These are phyloP conservation scores for Actinia tenebrosa DNA, from an alignment of 64 coral and sea anemone species.

Conservation along the genomic window DNA sequence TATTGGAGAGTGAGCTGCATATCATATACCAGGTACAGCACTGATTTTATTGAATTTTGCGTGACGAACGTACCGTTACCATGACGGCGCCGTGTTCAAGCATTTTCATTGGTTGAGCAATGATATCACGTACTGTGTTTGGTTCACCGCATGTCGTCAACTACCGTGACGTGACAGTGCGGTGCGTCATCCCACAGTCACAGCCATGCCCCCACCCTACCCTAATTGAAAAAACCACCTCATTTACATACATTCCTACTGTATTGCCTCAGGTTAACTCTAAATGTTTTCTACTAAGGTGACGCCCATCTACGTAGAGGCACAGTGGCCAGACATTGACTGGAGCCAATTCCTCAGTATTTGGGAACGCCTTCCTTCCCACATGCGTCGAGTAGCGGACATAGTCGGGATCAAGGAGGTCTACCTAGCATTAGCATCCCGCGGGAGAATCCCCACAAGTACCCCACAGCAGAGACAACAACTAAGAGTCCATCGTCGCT, in stretches of 20 bases:
- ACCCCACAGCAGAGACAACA: conserved; percentile 76
- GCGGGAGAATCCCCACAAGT: conserved; percentile 71
- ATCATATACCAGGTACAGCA: conserved; percentile 81
- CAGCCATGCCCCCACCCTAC: too few relatives aligned
- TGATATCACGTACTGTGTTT: not conserved
- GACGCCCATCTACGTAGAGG: conserved; percentile 91
- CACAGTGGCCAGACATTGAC: conserved; percentile 87
- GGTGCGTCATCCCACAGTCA: too few relatives aligned
- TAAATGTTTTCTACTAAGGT: conserved; percentile 35
- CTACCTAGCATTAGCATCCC: conserved; percentile 67
- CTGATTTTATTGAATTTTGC: not conserved
- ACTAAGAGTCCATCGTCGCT: conserved; percentile 81
- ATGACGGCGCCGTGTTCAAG: too few relatives aligned
- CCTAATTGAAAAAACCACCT: too few relatives aligned
- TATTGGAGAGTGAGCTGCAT: conserved; percentile 90
- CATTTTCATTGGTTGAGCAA: not conserved
- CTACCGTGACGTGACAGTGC: too few relatives aligned
- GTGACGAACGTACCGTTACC: too few relatives aligned
- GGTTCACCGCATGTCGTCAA: too few relatives aligned
- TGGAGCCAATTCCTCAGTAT: conserved; percentile 94
- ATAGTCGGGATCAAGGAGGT: conserved; percentile 82
- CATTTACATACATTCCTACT: too few relatives aligned
- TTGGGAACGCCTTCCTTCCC: conserved; percentile 83
- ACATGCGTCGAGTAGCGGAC: conserved; percentile 91
- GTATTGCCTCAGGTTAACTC: not conserved